Conservation (phyloP, 2,888 invertebrate species). For the Cheilosia pagana region DNA sequence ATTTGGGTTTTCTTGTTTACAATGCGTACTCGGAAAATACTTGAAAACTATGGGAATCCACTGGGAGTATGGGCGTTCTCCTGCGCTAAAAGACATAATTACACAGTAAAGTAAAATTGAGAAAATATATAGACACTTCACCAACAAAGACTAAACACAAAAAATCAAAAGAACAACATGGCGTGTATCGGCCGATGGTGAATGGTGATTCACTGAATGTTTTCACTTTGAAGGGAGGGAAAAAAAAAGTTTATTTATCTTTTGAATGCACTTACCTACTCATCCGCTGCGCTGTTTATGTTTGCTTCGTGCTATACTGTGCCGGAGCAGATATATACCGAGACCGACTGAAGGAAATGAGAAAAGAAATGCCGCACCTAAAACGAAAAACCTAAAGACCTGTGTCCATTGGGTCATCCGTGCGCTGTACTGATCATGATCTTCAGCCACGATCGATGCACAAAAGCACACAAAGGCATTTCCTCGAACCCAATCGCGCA, state of each 20-base stretch:
- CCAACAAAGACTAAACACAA: conserved; percentile 18
- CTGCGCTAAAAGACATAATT: conserved; percentile 1
- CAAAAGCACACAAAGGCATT: conserved; percentile 46
- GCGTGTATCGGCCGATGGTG: not conserved
- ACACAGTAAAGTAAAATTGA: not conserved
- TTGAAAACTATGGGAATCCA: not conserved
- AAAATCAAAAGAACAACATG: conserved; percentile 29
- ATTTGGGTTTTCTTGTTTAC: not conserved
- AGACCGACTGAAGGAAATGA: conserved; percentile 35
- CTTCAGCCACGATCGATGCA: conserved; percentile 58
- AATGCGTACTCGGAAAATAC: not conserved
- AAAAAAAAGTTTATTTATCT: conserved; percentile 69
- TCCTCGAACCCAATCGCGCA: conserved; percentile 40
- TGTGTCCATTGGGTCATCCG: conserved; percentile 68
- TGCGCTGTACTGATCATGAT: conserved; percentile 67
- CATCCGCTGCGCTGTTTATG: conserved; percentile 56
- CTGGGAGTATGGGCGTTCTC: not conserved
- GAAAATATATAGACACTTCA: conserved; percentile 8
- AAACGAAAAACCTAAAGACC: conserved; percentile 29
- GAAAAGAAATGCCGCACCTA: conserved; percentile 55
- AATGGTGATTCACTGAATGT: conserved; percentile 47
- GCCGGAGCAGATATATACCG: conserved; percentile 24
- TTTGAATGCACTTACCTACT: conserved; percentile 55
- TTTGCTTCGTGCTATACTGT: conserved; percentile 32
- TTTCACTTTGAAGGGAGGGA: conserved; percentile 10